These are phyloP conservation scores for Shargacucullia verbasci DNA, from an alignment of 2,888 invertebrate genomes.

Conservation along the genomic window DNA sequence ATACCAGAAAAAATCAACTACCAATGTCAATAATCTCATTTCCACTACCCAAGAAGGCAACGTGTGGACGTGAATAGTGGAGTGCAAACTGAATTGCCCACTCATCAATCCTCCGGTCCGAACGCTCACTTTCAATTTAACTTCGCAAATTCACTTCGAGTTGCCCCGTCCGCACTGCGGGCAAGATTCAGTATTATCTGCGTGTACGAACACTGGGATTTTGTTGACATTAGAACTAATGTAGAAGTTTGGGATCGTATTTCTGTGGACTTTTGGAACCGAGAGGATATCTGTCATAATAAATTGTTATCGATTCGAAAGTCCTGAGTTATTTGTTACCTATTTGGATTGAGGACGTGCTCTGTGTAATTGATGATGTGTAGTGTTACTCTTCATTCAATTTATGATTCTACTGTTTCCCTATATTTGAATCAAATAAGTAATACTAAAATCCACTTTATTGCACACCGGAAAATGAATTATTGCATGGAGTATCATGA, in stretches of 20 bases:
- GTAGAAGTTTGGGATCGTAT: conserved; percentile 18
- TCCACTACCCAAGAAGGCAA: conserved; percentile 32
- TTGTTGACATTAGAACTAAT: conserved; percentile 38
- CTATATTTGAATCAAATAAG: no score
- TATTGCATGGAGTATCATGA: no score
- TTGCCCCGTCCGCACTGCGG: conserved; percentile 48
- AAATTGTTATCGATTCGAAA: no score
- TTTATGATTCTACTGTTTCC: no score
- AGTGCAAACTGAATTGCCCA: conserved; percentile 56
- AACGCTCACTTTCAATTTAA: conserved; percentile 70
- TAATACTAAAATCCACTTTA: no score
- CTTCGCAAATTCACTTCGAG: conserved; percentile 65
- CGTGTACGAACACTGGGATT: conserved; percentile 36
- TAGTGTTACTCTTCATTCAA: no score
- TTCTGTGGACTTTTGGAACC: conserved; percentile 1
- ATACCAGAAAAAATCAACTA: conserved; percentile 1
- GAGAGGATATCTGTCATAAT: background rate
- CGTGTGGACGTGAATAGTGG: conserved; percentile 50
- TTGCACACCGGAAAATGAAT: no score
- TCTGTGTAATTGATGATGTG: no score
- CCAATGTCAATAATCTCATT: conserved; percentile 12
- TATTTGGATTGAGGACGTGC: no score
- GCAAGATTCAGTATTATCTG: conserved; percentile 52
- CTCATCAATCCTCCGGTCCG: conserved; percentile 65
- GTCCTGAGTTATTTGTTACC: no score